Base-by-base conservation (phyloP, 2,113 vertebrate species). In the Crotophaga sulcirostris region DNA sequence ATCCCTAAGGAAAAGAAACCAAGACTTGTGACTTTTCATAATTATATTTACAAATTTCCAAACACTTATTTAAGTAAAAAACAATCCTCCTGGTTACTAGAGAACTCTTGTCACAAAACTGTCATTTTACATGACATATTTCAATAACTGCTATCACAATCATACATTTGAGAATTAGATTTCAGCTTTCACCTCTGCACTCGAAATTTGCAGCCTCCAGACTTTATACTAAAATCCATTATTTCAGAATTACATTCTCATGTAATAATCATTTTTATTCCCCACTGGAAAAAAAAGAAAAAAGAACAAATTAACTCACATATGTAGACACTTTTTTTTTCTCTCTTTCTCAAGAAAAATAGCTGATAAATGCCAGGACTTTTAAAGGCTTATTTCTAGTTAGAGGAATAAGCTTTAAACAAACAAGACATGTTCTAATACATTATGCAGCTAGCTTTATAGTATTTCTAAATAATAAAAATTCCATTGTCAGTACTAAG, bases 1-100 rank as follows among this genome's bases (percentile, higher is more conserved):
- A 96, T 58, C 99, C 99, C 99, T 99, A 97, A 64, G 54, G 56
- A 89, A 95, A 92, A 95, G 42, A 90, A 44, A 94, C 1, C 25
- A 88, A 92, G 58, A 89, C 12, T 59, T 70, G 15, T 56, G 16
- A 89, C 25, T 92, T 75, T 80, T 84, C 13, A 2, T 42, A 81
- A 86, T 26, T 69, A 42, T 19, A 67, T 21, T 49, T 12, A 64
- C 16, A 87, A 34, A 49, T 68, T 86, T 64, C 31, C 28, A 64
- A 93, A 83, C 5, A 88, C 1, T 2, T 38, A 36, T 58, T 83
- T 36, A 33, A 84, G 74, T 42, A 58, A 51, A 81, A 68, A 63
- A 19, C 8, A 51, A 52, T 26, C 10, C 10, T 76, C 10, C 16
- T 60, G 14, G 21, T 88, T 73, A 85, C 33, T 69, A 67, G 19